These are phyloP conservation scores for Sylvia borin DNA, from an alignment of 2,797 vertebrate species.

Conservation along the genomic window DNA sequence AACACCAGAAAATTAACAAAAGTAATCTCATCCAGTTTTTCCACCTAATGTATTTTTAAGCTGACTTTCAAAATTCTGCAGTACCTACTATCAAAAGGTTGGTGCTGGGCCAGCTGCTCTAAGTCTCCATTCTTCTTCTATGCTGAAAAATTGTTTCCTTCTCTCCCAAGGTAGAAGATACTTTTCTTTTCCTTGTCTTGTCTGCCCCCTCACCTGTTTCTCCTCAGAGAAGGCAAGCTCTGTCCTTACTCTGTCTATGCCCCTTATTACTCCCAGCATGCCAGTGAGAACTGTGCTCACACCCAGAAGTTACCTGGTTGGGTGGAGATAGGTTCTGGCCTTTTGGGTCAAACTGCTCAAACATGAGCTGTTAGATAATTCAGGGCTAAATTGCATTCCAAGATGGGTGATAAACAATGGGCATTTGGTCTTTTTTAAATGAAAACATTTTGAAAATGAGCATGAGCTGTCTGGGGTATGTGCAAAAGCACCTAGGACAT, in stretches of 20 bases:
- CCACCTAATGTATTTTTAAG: not conserved
- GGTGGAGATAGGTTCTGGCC: not conserved
- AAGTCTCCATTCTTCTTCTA: no score
- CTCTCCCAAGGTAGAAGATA: not conserved
- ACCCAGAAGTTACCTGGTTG: not conserved
- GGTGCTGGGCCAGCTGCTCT: not conserved
- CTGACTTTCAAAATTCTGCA: not conserved
- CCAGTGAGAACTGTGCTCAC: not conserved
- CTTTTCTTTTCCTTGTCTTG: not conserved
- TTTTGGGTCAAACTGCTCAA: not conserved
- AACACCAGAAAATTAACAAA: not conserved
- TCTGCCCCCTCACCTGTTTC: not conserved
- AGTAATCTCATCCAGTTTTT: not conserved
- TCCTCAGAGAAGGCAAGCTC: not conserved
- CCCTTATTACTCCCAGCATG: not conserved
- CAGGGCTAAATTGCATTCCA: not conserved
- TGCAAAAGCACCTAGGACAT: fast-evolving
- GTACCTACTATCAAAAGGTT: not conserved
- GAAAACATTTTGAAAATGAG: not conserved
- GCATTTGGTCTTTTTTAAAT: not conserved
- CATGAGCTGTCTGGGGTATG: not conserved
- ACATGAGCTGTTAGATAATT: not conserved
- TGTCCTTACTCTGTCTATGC: not conserved
- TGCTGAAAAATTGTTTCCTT: not conserved
- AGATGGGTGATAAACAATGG: not conserved